Percentiles rank a stretch among this genome's conserved stretches.
phyloP scores from a whole-genome alignment of 2,797 vertebrate species.

The Philypnodon macrostomus region DNA sequence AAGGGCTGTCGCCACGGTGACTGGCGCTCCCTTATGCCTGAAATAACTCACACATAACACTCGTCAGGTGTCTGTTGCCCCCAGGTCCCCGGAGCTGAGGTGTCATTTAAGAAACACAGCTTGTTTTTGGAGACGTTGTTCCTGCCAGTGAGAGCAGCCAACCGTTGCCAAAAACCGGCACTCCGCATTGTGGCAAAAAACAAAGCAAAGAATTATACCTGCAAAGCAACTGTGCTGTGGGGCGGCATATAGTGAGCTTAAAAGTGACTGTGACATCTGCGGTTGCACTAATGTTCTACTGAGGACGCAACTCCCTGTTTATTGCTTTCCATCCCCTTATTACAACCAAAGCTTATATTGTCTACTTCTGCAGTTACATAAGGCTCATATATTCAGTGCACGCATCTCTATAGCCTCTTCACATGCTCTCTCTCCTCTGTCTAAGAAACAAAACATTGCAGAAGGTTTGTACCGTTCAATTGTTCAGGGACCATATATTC shows the following conservation, averaged over 20 bases:
- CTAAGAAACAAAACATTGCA: not conserved
- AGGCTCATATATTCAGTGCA: not conserved
- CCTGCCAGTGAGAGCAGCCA: constrained; percentile 30
- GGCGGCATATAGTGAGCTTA: constrained; percentile 1
- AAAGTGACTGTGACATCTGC: constrained; percentile 15
- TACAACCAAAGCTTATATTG: not conserved
- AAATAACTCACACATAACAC: constrained; percentile 59
- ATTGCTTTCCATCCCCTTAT: not conserved
- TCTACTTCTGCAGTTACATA: not conserved
- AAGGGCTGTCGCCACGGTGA: constrained; percentile 49
- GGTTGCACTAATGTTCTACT: not conserved
- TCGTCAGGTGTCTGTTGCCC: constrained; percentile 63
- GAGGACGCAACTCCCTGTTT: not conserved
- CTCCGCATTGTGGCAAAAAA: constrained; percentile 27
- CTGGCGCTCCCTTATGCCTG: constrained; percentile 61
- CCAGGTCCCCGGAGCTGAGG: constrained; percentile 50
- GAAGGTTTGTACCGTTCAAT: not conserved
- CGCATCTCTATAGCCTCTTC: not conserved
- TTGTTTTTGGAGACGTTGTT: constrained; percentile 44
- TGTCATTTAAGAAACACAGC: constrained; percentile 63
- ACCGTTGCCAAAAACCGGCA: constrained; percentile 17
- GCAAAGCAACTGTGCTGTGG: not conserved
- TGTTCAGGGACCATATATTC: constrained; percentile 1
- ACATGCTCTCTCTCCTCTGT: not conserved
- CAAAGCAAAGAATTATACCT: constrained; percentile 16